Evolutionary conservation across 2,113 vertebrate genomes (phyloP).

Genomic region (Nerophis ophidion): DNA sequence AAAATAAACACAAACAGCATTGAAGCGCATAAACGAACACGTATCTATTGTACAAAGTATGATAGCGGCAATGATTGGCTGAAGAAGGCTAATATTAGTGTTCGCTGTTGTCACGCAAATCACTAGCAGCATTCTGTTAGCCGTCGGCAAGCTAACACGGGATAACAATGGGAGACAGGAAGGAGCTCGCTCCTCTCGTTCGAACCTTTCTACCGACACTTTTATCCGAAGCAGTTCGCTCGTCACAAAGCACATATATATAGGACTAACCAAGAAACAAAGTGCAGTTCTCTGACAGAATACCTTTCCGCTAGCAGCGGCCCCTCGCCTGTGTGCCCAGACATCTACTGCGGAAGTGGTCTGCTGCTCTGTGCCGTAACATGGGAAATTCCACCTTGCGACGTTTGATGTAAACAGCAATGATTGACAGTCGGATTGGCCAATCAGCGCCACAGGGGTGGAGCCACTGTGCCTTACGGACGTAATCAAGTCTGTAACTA

Average conservation of each 20-base stretch:
- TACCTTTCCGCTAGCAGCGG: slow-evolving; percentile 63
- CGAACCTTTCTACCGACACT: slow-evolving; percentile 3
- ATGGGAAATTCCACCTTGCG: slow-evolving; percentile 76
- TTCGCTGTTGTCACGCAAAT: slow-evolving; percentile 73
- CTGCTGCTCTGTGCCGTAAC: slow-evolving; percentile 63
- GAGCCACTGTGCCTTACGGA: background rate
- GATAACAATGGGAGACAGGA: slow-evolving; percentile 44
- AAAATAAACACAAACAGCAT: background rate
- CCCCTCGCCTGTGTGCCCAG: slow-evolving; percentile 58
- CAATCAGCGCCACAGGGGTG: slow-evolving; percentile 45
- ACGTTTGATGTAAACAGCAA: slow-evolving; percentile 72
- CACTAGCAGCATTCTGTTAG: slow-evolving; percentile 61
- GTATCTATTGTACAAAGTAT: slow-evolving; percentile 1
- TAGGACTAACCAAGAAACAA: slow-evolving; percentile 36
- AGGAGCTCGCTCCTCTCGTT: slow-evolving; percentile 10
- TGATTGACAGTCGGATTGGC: slow-evolving; percentile 42
- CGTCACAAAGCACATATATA: slow-evolving; percentile 13
- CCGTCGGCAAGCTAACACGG: slow-evolving; percentile 49
- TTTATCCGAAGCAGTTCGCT: slow-evolving; percentile 5
- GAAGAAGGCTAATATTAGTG: slow-evolving; percentile 64
- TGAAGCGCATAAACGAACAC: slow-evolving; percentile 9
- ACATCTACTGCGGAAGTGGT: slow-evolving; percentile 74
- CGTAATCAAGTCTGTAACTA: too few relatives aligned
- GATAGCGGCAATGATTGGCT: slow-evolving; percentile 51
- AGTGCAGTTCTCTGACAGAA: slow-evolving; percentile 30